These are phyloP conservation scores for Steatornis caripensis DNA, from an alignment of 2,113 vertebrate genomes.

Conservation along the genomic window DNA sequence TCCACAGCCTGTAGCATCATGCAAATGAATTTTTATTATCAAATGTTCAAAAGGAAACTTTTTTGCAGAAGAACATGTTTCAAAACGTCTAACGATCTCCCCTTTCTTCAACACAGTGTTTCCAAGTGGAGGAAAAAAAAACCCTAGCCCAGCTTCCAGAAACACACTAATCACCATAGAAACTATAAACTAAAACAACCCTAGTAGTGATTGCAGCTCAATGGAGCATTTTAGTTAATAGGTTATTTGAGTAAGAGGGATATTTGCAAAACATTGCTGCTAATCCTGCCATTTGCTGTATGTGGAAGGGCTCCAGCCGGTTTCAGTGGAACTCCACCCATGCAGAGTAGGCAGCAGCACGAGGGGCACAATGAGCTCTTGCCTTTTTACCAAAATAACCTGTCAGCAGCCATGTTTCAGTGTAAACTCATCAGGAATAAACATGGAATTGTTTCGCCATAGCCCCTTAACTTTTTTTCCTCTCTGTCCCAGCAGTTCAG, in stretches of 20 bases:
- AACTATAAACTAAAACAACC: conserved; percentile 28
- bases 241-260: conserved; percentile 9
- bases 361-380: not conserved
- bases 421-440: not conserved
- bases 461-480: not conserved
- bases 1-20: not conserved
- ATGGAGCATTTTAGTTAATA: conserved; percentile 5
- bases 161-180: conserved; percentile 22
- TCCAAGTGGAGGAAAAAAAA: not conserved
- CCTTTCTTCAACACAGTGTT: not conserved
- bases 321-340: not conserved
- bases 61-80: not conserved
- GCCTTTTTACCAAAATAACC: not conserved
- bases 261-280: conserved; percentile 22
- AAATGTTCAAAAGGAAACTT: not conserved
- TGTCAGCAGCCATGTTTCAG: not conserved
- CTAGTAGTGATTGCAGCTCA: not conserved
- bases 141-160: not conserved
- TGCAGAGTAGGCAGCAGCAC: not conserved
- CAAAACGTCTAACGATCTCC: not conserved
- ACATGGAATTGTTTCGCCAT: not conserved
- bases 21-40: not conserved
- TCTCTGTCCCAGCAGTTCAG: not conserved
- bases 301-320: not conserved
- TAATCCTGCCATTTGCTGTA: not conserved